Conservation (phyloP, 2,113 vertebrate genomes). For the Actenoides hombroni region DNA sequence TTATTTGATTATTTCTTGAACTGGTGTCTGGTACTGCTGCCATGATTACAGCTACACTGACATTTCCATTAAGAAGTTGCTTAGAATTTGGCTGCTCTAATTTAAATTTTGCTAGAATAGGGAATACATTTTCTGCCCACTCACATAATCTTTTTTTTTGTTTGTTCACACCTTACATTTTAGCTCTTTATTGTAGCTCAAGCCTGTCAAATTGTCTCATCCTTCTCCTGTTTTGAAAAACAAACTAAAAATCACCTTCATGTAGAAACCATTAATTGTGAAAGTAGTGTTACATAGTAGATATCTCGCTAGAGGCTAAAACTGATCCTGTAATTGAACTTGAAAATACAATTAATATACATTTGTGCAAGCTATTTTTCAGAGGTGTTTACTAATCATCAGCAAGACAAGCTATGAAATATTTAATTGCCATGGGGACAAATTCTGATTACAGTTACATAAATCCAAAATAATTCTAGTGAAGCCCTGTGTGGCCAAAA, state of each 20-base stretch:
- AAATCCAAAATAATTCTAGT: background rate
- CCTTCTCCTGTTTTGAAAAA: background rate
- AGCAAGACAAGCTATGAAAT: background rate
- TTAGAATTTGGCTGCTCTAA: background rate
- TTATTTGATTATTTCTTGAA: background rate
- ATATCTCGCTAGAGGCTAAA: background rate
- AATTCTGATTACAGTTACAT: background rate
- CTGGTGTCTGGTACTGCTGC: background rate
- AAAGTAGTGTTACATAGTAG: background rate
- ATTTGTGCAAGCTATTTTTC: background rate
- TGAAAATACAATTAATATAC: background rate
- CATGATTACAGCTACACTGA: background rate
- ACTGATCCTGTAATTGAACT: background rate
- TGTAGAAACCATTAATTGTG: background rate
- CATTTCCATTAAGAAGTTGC: constrained; percentile 21
- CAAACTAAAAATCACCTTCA: background rate
- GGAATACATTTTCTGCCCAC: background rate
- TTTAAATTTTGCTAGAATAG: background rate
- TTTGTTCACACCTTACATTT: constrained; percentile 17
- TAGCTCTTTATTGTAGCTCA: background rate
- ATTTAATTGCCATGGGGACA: background rate
- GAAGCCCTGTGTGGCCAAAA: background rate
- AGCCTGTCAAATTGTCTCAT: background rate
- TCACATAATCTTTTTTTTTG: background rate
- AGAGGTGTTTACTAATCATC: background rate